These are phyloP conservation scores for Halocynthia roretzi DNA, from an alignment of 23 tunicate species.

Conservation along the genomic window DNA sequence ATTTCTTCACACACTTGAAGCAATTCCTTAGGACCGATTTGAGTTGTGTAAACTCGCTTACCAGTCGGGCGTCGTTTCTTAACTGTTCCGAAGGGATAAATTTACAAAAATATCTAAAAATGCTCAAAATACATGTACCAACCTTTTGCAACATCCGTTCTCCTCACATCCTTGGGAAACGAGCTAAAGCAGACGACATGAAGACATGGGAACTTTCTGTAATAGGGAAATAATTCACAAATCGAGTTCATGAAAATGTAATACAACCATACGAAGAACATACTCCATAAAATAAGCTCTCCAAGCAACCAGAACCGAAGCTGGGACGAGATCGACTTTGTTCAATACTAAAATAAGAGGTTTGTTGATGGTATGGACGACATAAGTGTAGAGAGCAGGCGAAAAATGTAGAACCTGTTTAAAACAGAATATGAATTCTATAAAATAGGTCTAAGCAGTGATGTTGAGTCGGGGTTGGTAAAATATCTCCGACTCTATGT, in stretches of 20 bases:
- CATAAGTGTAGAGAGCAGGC: slow-evolving; percentile 80
- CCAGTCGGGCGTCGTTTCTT: slow-evolving; percentile 21
- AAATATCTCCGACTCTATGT: too few relatives aligned
- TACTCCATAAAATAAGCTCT: slow-evolving; percentile 65
- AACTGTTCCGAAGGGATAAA: neutral
- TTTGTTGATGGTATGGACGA: slow-evolving; percentile 38
- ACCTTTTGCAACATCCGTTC: slow-evolving; percentile 33
- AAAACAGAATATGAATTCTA: too few relatives aligned
- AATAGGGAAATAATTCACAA: neutral
- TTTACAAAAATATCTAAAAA: too few relatives aligned
- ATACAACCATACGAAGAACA: neutral
- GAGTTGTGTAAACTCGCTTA: slow-evolving; percentile 68
- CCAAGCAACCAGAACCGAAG: slow-evolving; percentile 74
- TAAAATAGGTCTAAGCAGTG: too few relatives aligned
- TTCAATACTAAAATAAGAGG: slow-evolving; percentile 69
- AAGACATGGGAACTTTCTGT: slow-evolving; percentile 52
- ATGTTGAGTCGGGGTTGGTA: too few relatives aligned
- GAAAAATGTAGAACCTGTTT: slow-evolving; percentile 76
- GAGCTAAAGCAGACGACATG: slow-evolving; percentile 73
- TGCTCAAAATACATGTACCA: neutral
- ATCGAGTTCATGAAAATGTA: too few relatives aligned
- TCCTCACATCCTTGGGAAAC: slow-evolving; percentile 58
- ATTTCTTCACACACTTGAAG: slow-evolving; percentile 45
- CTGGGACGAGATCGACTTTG: slow-evolving; percentile 91
- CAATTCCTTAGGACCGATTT: slow-evolving; percentile 78